Base-by-base conservation (phyloP, 1,140 invertebrate species). In the Pteromalus puparum region DNA sequence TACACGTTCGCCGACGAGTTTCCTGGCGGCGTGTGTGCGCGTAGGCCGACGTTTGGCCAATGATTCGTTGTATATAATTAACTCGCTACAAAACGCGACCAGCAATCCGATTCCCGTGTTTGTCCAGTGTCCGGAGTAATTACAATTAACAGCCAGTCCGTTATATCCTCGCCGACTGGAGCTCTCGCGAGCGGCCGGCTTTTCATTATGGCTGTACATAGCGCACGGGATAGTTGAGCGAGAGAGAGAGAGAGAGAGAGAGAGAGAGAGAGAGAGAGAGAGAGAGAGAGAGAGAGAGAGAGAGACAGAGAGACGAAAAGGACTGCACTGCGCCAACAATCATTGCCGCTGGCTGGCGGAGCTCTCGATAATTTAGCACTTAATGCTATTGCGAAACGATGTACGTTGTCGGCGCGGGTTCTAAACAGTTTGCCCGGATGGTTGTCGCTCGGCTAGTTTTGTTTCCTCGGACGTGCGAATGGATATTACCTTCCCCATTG, bases 51-150 rank as follows among this genome's bases (percentile, higher is more conserved):
- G 26, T 74, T 65, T 82, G 48, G 26, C 30, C 28, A 74, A 73
- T 38, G 48, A 82, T 38, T 82, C 53, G 21, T 82, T 82, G 70
- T 65, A 42, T 61, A 61, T 88, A 88, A 90, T 90, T 89, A 90
- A 89, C 86, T 86, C 73, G 48, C 70, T 83, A 85, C 77, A 87
- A 88, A 89, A 89, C 86, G 86, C 82, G 42, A 53, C 38, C 70
- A 81, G 73, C 83, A 83, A 88, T 83, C 84, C 79, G 85, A 82
- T 89, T 86, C 85, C 76, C 80, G 77, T 84, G 68, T 88, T 82
- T 88, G 75, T 75, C 72, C 81, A 84, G 85, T 78, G 85, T 86
- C 86, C 87, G 72, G 86, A 82, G 86, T 88, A 86, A 88, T 88
- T 88, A 87, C 85, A 87, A 88, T 89, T 88, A 89, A 78, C 86